Conservation (phyloP, 1,140 invertebrate genomes). For the Halesus radiatus region DNA sequence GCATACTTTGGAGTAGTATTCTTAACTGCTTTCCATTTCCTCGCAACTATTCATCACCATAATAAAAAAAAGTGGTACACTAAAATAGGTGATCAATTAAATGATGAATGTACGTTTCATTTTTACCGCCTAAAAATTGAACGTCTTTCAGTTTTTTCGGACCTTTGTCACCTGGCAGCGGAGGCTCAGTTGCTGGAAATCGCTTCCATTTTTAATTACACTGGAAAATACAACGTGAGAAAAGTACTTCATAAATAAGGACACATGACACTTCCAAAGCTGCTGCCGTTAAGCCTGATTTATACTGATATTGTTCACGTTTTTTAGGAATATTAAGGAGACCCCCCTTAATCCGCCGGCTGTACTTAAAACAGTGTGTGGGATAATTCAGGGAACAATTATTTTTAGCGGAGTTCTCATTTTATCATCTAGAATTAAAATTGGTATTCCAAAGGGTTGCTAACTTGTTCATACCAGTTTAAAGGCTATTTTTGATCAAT, state of each 20-base stretch:
- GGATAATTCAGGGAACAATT: constrained; percentile 39
- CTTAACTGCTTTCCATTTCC: too few relatives aligned
- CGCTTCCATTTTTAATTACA: constrained; percentile 50
- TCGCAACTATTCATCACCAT: too few relatives aligned
- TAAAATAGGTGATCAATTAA: too few relatives aligned
- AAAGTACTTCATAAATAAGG: constrained; percentile 57
- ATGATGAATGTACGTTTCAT: too few relatives aligned
- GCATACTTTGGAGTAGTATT: too few relatives aligned
- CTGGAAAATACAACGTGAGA: constrained; percentile 46
- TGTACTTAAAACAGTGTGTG: constrained; percentile 43
- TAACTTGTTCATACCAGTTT: background rate
- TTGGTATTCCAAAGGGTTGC: background rate
- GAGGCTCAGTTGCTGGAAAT: constrained; percentile 32
- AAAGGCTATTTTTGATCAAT: too few relatives aligned
- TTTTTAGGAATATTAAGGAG: constrained; percentile 55
- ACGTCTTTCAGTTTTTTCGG: too few relatives aligned
- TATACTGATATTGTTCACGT: constrained; percentile 53
- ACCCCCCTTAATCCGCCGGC: constrained; percentile 46
- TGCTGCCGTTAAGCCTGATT: constrained; percentile 52
- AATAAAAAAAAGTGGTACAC: too few relatives aligned
- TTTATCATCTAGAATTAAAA: constrained; percentile 51
- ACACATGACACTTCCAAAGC: constrained; percentile 50
- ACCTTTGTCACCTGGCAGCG: background rate
- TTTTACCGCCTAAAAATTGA: too few relatives aligned
- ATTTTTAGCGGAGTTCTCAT: constrained; percentile 50